These are phyloP conservation scores for Bubalus kerabau DNA, from an alignment of 2,113 vertebrate genomes.

Conservation along the genomic window DNA sequence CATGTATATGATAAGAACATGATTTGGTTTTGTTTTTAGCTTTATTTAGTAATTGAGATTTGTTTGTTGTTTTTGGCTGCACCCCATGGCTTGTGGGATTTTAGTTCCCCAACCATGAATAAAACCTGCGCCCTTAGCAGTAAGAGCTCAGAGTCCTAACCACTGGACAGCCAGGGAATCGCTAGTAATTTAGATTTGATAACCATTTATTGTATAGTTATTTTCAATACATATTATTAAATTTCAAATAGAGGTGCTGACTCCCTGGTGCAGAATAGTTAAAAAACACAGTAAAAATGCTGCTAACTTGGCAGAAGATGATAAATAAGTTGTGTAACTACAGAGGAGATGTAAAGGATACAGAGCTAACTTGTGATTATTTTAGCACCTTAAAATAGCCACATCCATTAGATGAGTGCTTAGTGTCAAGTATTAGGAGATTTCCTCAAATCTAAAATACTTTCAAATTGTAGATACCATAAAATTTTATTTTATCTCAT, in stretches of 20 bases:
- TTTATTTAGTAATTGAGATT: background rate
- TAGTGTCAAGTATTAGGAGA: background rate
- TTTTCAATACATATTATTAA: background rate
- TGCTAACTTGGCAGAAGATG: background rate
- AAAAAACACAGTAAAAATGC: background rate
- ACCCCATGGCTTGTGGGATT: background rate
- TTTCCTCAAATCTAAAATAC: background rate
- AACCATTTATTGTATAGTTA: background rate
- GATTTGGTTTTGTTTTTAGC: background rate
- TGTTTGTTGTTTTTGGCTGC: background rate
- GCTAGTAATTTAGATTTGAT: conserved; percentile 6
- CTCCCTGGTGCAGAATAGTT: background rate
- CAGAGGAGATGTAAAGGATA: background rate
- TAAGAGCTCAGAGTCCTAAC: background rate
- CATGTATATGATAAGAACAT: background rate
- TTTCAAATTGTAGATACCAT: background rate
- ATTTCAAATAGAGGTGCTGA: background rate
- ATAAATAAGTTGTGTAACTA: background rate
- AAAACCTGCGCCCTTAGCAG: background rate
- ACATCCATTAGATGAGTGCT: background rate
- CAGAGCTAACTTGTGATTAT: background rate
- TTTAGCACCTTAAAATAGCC: background rate
- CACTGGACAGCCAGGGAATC: background rate
- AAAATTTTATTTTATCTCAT: background rate
- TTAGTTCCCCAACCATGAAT: background rate